phyloP scores from a whole-genome alignment of 2,113 vertebrate genomes.

The Symphodus melops region DNA sequence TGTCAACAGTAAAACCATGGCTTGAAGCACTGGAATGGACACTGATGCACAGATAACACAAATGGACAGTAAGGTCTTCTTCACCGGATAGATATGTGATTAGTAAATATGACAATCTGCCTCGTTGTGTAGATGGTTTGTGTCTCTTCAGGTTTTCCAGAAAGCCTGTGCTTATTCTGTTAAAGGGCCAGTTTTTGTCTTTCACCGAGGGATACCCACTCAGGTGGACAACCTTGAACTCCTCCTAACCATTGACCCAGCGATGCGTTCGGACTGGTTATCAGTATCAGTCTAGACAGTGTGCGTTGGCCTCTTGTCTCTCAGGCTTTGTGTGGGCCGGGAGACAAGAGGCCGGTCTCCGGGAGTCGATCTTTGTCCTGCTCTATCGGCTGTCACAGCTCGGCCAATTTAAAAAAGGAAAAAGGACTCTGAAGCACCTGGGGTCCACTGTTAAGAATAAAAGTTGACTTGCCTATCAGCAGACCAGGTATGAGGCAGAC shows the following conservation, averaged over 20 bases:
- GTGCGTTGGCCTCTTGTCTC: slow-evolving; percentile 52
- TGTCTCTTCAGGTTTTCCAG: slow-evolving; percentile 19
- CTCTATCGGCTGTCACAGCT: slow-evolving; percentile 76
- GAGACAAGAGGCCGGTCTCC: slow-evolving; percentile 31
- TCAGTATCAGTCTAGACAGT: slow-evolving; percentile 56
- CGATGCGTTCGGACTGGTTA: slow-evolving; percentile 62
- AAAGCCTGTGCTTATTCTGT: slow-evolving; percentile 36
- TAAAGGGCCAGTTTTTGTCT: slow-evolving; percentile 33
- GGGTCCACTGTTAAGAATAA: slow-evolving; percentile 64
- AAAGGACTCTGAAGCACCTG: slow-evolving; percentile 52
- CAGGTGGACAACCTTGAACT: slow-evolving; percentile 64
- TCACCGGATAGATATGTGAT: slow-evolving; percentile 17
- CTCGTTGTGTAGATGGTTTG: slow-evolving; percentile 12
- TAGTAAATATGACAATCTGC: slow-evolving; percentile 25
- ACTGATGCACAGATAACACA: slow-evolving; percentile 7
- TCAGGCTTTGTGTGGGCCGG: slow-evolving; percentile 58
- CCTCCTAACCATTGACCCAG: slow-evolving; percentile 59
- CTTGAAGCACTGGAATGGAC: slow-evolving; percentile 17
- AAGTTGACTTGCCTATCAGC: slow-evolving; percentile 29
- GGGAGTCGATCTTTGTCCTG: slow-evolving; percentile 50
- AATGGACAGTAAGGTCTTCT: neutral
- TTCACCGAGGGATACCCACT: slow-evolving; percentile 32
- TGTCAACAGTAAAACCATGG: slow-evolving; percentile 25
- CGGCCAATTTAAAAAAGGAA: slow-evolving; percentile 75
- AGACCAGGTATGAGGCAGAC: slow-evolving; percentile 21